Base-by-base conservation (phyloP, 2,888 invertebrate genomes). In the Alloplasta piceator region DNA sequence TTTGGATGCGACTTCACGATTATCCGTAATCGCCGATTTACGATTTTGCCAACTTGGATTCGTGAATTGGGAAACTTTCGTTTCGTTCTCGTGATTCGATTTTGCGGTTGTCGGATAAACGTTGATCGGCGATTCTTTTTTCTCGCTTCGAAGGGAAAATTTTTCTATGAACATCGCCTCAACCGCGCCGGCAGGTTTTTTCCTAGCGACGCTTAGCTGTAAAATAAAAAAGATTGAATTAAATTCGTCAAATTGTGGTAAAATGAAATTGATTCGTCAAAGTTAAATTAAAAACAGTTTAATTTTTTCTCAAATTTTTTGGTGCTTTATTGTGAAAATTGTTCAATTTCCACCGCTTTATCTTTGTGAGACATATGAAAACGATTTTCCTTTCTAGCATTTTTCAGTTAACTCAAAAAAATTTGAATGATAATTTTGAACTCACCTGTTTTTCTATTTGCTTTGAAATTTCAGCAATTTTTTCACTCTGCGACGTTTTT, bases 371-470 rank as follows among this genome's bases (percentile, higher is more conserved):
- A 26, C 26, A 26, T 26, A 26, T 26, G 1, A 26, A 26, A 26
- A 26, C 26, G 26, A 26, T 26, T 26, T 26, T 26, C 26, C 1
- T 26, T 26, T 26, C 26, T 26, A 26, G 26, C 26, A 26, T 26
- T 26, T 26, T 26, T 26, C 1, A 26, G 26, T 2, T 26, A 26
- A n/a, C n/a, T n/a, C n/a, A n/a, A 3, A 26, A 26, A 26, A 26
- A 26, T 26, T 26, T 26, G 26, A 26, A 26, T 26, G 3, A 26
- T 26, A 26, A 26, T 26, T 26, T 26, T 26, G 26, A 26, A 26
- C 92, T 92, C 83, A 94, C 91, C 88, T 94, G 94, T 5, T 92
- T 92, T 87, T 94, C 94, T 46, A 94, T 94, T n/a, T 93, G 93
- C 85, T 93, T 91, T 72, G 94, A 94, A 73, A 94, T 89, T 89